Evolutionary conservation across 2,113 vertebrate species (phyloP).

Genomic region (Xiphorhynchus elegans): DNA sequence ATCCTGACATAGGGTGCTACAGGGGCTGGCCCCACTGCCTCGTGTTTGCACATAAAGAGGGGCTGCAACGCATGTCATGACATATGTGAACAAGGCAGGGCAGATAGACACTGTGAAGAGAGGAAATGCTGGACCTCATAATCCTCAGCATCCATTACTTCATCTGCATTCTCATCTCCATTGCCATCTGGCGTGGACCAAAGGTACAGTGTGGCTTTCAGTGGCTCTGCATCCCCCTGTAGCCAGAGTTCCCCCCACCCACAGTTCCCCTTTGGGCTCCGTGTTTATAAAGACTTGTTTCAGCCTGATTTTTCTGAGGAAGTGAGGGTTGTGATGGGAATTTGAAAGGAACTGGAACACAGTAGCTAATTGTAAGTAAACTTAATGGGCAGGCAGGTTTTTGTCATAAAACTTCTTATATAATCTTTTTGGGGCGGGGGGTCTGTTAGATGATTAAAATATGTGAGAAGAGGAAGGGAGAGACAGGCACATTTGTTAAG

Average conservation of each 20-base stretch:
- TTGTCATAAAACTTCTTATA: neutral
- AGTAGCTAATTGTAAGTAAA: neutral
- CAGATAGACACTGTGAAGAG: rapidly evolving
- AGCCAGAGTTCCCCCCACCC: rapidly evolving
- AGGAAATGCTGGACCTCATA: neutral
- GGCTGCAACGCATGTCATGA: rapidly evolving
- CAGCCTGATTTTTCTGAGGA: neutral
- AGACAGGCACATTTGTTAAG: neutral
- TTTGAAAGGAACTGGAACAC: neutral
- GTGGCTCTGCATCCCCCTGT: neutral
- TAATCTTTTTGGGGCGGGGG: neutral
- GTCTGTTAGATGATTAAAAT: neutral
- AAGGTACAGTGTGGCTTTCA: neutral
- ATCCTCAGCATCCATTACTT: neutral
- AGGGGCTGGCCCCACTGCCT: neutral
- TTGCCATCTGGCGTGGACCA: neutral
- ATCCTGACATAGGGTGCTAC: rapidly evolving
- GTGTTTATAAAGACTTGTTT: neutral
- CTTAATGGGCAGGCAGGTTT: neutral
- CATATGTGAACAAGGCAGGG: rapidly evolving
- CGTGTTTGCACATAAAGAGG: neutral
- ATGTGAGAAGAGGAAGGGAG: rapidly evolving
- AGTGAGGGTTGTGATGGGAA: neutral
- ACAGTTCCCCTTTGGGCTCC: rapidly evolving
- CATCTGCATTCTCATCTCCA: neutral